phyloP scores from a whole-genome alignment of 1,140 invertebrate species.

The Bombus breviceps region DNA sequence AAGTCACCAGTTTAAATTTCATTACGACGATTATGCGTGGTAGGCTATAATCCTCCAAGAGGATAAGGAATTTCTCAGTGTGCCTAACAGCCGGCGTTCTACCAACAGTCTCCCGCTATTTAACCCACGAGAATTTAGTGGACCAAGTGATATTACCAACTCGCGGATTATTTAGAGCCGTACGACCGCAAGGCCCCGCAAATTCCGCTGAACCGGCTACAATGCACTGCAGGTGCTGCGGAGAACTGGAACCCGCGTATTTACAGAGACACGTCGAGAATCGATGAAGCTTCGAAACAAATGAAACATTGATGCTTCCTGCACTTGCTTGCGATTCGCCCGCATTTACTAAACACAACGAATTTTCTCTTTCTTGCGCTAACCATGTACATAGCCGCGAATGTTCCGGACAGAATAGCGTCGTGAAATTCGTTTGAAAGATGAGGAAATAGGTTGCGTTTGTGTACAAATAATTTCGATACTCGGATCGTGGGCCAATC shows the following conservation, averaged over 20 bases:
- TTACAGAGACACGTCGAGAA: conserved; percentile 32
- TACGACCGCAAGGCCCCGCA: conserved; percentile 57
- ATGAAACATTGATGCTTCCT: conserved; percentile 7
- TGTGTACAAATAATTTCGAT: too few relatives aligned
- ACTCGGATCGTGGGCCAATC: too few relatives aligned
- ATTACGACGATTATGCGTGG: conserved; percentile 70
- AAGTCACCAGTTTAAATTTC: conserved; percentile 66
- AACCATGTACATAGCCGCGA: too few relatives aligned
- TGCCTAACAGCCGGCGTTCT: conserved; percentile 35
- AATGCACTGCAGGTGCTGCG: conserved; percentile 30
- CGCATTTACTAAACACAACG: too few relatives aligned
- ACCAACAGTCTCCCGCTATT: conserved; percentile 50
- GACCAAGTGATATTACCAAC: conserved; percentile 65
- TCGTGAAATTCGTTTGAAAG: too few relatives aligned
- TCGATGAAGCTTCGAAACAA: conserved; percentile 27
- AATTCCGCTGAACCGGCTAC: conserved; percentile 55
- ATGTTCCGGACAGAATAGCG: too few relatives aligned
- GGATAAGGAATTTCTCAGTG: conserved; percentile 58
- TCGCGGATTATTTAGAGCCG: conserved; percentile 65
- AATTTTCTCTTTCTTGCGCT: too few relatives aligned
- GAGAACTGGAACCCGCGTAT: conserved; percentile 20
- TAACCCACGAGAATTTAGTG: conserved; percentile 61
- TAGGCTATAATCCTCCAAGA: conserved; percentile 60
- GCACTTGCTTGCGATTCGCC: too few relatives aligned
- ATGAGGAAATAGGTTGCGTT: too few relatives aligned